Evolutionary conservation across 2,113 vertebrate species (phyloP), one percentile per base, ranked within the genome.

Genomic region (Hemibagrus wyckioides): DNA sequence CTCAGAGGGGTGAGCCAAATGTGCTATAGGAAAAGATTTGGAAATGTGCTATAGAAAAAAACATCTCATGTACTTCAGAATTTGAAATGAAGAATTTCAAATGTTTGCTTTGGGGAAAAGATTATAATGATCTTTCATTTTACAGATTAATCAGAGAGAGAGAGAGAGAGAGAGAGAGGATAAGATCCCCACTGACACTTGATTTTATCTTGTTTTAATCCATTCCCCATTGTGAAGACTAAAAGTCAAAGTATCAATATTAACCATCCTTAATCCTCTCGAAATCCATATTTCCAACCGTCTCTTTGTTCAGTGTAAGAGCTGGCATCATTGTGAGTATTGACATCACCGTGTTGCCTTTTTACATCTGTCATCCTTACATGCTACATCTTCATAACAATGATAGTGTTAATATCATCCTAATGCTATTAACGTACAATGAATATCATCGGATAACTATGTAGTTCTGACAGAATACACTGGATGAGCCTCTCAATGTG

Each of bases 161-260:
- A 52, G 21, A 25, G 23, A 77, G 33, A 59, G 25, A 65, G 41
- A 83, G 25, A n/a, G 59, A 33, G 59, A 19, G 59, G 33, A 79
- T 30, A 80, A 8, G 10, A 21, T 67, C n/a, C 23, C 75, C 17
- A 33, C 33, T 39, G 75, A 80, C 33, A 17, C 4, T 19, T 54
- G 48, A 41, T 80, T 67, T 65, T 80, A 13, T 39, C 59, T 86
- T 48, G 44, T 86, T 48, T 54, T 67, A 80, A 67, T 63, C 75
- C 44, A 65, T 39, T 50, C 59, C 44, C 48, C 48, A 28, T 13
- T 80, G 19, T 80, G 30, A 67, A 67, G 75, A 36, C 11, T 52
- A 36, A 52, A 52, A 52, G 44, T 36, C 1, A 33, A 25, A 25
- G 19, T 69, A 52, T 83, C 44, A 50, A 52, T 69, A 52, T 56